Percentiles rank a stretch among this genome's conserved stretches.
These are phyloP conservation scores for Reticulitermes lucifugus DNA, from an alignment of 2,888 invertebrate species.

Conservation along the genomic window DNA sequence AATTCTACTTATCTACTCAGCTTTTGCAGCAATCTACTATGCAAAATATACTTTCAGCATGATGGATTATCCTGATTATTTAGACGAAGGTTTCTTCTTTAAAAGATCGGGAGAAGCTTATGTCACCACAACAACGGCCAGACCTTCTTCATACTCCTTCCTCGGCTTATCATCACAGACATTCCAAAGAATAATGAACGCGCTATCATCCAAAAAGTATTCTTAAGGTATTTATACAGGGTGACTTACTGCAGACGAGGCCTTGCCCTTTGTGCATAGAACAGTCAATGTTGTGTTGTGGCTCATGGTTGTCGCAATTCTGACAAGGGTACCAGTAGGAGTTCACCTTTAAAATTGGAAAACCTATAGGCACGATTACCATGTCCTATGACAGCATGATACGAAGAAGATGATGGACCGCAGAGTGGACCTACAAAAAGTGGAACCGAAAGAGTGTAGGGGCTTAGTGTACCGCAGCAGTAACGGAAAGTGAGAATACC, in stretches of 20 bases:
- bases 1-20: slow-evolving; percentile 82
- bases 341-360: too few species aligned
- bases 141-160: slow-evolving; percentile 57
- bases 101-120: slow-evolving; percentile 67
- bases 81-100: slow-evolving; percentile 80
- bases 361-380: too few species aligned
- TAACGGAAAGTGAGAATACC: too few species aligned
- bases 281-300: too few species aligned
- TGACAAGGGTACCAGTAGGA: too few species aligned
- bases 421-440: too few species aligned
- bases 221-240: slow-evolving; percentile 53
- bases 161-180: slow-evolving; percentile 72
- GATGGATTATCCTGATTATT: slow-evolving; percentile 79
- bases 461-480: too few species aligned
- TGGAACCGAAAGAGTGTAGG: too few species aligned
- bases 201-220: slow-evolving; percentile 64
- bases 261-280: background rate
- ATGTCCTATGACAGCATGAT: too few species aligned
- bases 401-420: too few species aligned
- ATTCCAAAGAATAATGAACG: slow-evolving; percentile 76
- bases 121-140: slow-evolving; percentile 58
- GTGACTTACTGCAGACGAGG: background rate
- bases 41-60: slow-evolving; percentile 85
- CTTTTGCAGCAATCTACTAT: slow-evolving; percentile 87
- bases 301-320: too few species aligned